Evolutionary conservation across 2,113 vertebrate genomes (phyloP).

Genomic region (Heterocephalus glaber): DNA sequence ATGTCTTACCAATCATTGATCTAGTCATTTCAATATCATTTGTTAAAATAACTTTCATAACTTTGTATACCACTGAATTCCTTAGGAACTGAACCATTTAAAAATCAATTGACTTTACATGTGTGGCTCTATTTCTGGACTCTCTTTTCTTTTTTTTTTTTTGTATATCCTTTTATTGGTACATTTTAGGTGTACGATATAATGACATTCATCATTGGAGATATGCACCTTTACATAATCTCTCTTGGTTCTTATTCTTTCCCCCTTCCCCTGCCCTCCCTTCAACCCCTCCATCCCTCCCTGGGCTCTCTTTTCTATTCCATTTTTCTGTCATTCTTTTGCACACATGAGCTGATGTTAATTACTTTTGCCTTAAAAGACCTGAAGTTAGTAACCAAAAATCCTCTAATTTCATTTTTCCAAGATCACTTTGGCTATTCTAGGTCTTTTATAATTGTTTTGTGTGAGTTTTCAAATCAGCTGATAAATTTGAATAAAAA

Average conservation of each 20-base stretch:
- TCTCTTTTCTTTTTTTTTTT: background rate
- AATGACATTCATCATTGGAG: too few species aligned
- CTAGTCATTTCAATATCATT: background rate
- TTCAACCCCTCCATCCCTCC: too few species aligned
- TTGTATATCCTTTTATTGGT: too few species aligned
- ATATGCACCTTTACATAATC: too few species aligned
- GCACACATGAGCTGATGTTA: background rate
- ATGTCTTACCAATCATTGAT: background rate
- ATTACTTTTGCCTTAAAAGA: background rate
- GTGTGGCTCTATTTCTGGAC: background rate
- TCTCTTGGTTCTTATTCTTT: too few species aligned
- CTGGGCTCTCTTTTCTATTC: background rate
- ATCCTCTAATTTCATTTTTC: background rate
- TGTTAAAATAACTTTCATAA: background rate
- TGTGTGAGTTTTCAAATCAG: background rate
- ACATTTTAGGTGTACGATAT: too few species aligned
- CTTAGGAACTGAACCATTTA: background rate
- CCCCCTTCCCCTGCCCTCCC: too few species aligned
- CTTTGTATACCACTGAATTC: background rate
- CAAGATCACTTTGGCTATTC: background rate
- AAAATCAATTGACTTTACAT: background rate
- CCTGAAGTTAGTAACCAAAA: conserved; percentile 7
- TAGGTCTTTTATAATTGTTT: background rate
- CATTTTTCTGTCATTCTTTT: background rate
- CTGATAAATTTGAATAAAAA: background rate